A percentile compares a stretch with the other conserved stretches of the same genome.
Evolutionary conservation across 2,888 invertebrate species (phyloP).

Genomic region (Lamellibrachia columna): DNA sequence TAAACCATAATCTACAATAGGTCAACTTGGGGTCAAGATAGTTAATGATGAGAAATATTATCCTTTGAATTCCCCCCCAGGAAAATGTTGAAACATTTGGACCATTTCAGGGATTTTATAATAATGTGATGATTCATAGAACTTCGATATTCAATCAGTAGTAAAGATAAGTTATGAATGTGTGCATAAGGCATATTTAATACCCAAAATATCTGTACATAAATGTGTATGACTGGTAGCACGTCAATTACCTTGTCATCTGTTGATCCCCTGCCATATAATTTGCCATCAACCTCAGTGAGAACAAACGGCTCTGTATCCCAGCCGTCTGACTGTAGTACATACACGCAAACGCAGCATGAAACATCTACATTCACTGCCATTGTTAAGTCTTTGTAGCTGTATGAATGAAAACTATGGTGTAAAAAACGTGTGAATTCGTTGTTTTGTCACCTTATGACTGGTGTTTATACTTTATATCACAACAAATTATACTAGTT

Average conservation of each 20-base stretch:
- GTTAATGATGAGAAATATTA: background rate
- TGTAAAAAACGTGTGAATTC: background rate
- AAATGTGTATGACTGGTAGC: background rate
- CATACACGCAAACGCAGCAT: background rate
- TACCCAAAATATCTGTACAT: background rate
- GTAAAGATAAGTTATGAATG: background rate
- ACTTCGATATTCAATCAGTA: background rate
- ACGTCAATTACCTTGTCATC: constrained; percentile 76
- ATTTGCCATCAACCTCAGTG: constrained; percentile 85
- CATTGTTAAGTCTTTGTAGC: too few species aligned
- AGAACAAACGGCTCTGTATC: constrained; percentile 92
- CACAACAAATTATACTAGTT: too few species aligned
- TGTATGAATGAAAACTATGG: background rate
- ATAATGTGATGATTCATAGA: background rate
- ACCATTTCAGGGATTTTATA: background rate
- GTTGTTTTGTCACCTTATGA: background rate
- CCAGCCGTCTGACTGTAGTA: constrained; percentile 86
- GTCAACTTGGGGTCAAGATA: too few species aligned
- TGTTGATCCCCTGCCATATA: constrained; percentile 90
- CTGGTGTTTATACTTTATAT: too few species aligned
- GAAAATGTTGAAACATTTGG: background rate
- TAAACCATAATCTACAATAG: too few species aligned
- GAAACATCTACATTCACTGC: background rate
- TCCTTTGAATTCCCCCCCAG: background rate
- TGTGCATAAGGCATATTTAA: background rate